Evolutionary conservation across 2,888 invertebrate species (phyloP).

Genomic region (Drosophila ustulata): DNA sequence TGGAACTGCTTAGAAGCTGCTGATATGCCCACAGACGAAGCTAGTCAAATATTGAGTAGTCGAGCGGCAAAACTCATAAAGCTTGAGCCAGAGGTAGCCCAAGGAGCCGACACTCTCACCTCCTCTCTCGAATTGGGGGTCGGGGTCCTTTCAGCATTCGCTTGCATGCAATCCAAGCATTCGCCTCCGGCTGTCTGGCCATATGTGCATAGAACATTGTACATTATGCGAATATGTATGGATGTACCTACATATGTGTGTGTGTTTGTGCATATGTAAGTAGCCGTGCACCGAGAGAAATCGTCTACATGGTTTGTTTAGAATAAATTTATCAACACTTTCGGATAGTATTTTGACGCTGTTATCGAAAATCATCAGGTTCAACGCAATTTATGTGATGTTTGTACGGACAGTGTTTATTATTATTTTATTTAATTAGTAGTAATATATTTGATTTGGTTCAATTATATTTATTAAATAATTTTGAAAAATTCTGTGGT

Average conservation of each 20-base stretch:
- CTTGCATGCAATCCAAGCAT: slow-evolving; percentile 71
- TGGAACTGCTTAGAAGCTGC: slow-evolving; percentile 18
- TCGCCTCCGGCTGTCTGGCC: slow-evolving; percentile 64
- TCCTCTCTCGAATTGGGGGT: slow-evolving; percentile 19
- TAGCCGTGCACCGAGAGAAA: neutral
- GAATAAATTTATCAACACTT: too few species aligned
- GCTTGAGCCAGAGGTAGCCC: slow-evolving; percentile 35
- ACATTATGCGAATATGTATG: slow-evolving; percentile 22
- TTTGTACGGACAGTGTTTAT: too few species aligned
- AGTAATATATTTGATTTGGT: too few species aligned
- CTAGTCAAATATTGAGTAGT: slow-evolving; percentile 59
- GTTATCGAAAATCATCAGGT: too few species aligned
- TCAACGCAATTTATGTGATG: too few species aligned
- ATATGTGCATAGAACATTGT: slow-evolving; percentile 28
- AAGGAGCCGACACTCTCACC: slow-evolving; percentile 25
- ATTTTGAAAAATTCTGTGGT: too few species aligned
- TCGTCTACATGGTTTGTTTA: too few species aligned
- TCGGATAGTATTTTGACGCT: too few species aligned
- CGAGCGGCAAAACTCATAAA: slow-evolving; percentile 55
- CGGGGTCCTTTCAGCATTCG: slow-evolving; percentile 57
- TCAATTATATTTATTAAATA: too few species aligned
- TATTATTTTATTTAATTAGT: too few species aligned
- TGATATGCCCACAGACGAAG: slow-evolving; percentile 37
- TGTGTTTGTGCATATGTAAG: slow-evolving; percentile 15
- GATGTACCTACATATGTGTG: slow-evolving; percentile 6